Evolutionary conservation across 2,888 invertebrate genomes (phyloP), one percentile per base, ranked within the genome.

Genomic region (Anodontia alba): DNA sequence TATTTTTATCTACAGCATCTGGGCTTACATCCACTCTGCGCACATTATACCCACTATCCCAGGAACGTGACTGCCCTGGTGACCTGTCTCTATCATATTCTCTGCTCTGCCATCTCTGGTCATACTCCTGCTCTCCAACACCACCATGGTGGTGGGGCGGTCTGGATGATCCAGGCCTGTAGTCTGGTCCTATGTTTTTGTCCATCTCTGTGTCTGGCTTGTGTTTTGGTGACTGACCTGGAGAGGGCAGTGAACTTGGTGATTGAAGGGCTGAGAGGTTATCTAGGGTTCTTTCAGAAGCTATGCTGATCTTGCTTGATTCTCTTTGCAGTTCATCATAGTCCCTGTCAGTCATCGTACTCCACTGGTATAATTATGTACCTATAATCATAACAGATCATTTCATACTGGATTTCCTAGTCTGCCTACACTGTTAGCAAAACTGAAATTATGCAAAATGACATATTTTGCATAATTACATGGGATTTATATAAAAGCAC

Each of bases 261-360:
- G 83, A 51, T n/a, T 84, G 76, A 46, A 89, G 79, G 0, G 66
- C 73, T 36, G 84, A 81, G 68, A 89, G 67, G 70, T 81, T 87
- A 68, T 90, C 91, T 42, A 90, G 78, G 46, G 89, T 90, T 62
- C 87, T 81, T 69, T 90, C 90, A 46, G 91, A 91, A 23, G 86
- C 83, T 29, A 91, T 78, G 74, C 89, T 89, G 36, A 86, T 54
- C 57, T 86, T 82, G 62, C 86, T 81, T 31, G 62, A 62, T 20
- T 20, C 46, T 62, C 33, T 62, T 33, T 10, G 20, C 33, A 17
- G 33, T 15, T 62, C 62, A 62, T 62, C 62, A 62, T 62, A 31
- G 20, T 62, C 31, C 20, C 33, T 62, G 23, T 62, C 62, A 33
- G 33, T 62, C 62, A 62, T 62, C 12, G 10, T 62, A 62, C 3